Conservation (phyloP, 2,888 invertebrate genomes). For the Myopa tessellatipennis region DNA sequence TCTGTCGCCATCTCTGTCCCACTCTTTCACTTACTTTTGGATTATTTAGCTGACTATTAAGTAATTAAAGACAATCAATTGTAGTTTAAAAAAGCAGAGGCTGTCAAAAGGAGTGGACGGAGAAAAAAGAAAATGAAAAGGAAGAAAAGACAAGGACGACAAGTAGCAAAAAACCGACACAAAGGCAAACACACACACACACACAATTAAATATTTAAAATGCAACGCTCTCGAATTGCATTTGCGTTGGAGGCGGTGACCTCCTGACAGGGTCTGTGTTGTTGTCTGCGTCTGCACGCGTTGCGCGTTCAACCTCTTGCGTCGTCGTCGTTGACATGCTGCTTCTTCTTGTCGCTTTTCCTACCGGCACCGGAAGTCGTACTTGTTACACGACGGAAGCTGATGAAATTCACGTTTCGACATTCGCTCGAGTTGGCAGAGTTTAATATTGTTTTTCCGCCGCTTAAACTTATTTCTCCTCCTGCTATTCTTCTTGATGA, state of each 20-base stretch:
- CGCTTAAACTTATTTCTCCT: slow-evolving; percentile 27
- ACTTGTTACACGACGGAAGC: slow-evolving; percentile 40
- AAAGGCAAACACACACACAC: neutral
- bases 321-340: neutral
- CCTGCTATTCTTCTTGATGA: neutral
- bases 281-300: neutral
- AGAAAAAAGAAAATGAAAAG: neutral
- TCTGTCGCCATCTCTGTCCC: too few species aligned
- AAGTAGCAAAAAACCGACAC: neutral
- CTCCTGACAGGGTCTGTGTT: neutral
- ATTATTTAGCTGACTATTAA: slow-evolving; percentile 4
- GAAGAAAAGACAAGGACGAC: neutral
- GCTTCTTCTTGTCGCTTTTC: neutral
- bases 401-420: slow-evolving; percentile 40
- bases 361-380: slow-evolving; percentile 33
- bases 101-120: neutral
- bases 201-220: neutral
- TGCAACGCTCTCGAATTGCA: slow-evolving; percentile 18
- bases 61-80: slow-evolving; percentile 31
- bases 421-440: slow-evolving; percentile 32
- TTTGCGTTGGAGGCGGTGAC: neutral
- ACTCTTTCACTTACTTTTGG: neutral
- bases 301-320: neutral
- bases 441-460: slow-evolving; percentile 39
- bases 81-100: slow-evolving; percentile 1